Conservation (phyloP, 2,797 vertebrate genomes). For the Menidia menidia region DNA sequence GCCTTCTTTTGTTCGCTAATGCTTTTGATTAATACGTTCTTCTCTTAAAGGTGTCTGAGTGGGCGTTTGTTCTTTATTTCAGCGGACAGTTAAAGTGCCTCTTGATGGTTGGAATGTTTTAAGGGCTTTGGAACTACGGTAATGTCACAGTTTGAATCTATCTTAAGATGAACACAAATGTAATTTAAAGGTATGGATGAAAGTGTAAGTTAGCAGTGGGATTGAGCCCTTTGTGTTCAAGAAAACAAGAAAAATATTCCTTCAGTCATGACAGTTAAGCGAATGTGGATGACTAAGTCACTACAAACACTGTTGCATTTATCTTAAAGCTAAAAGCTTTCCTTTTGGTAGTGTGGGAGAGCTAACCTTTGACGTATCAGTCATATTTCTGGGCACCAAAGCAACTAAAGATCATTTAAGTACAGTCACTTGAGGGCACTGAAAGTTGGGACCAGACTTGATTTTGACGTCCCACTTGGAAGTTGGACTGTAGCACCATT, state of each 20-base stretch:
- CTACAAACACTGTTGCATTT: no score
- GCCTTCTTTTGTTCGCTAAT: constrained; percentile 12
- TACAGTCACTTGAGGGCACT: no score
- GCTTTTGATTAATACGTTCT: constrained; percentile 23
- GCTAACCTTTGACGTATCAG: not conserved
- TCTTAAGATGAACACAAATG: no score
- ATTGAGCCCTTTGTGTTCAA: no score
- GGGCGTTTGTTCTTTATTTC: constrained; percentile 31
- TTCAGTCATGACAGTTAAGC: no score
- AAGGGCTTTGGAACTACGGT: constrained; percentile 5
- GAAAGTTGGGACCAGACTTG: no score
- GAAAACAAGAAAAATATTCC: not conserved
- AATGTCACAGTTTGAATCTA: constrained; percentile 6
- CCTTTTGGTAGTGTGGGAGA: not conserved
- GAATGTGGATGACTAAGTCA: no score
- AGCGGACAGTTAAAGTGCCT: constrained; percentile 54
- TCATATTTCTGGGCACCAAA: not conserved
- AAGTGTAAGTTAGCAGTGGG: constrained; percentile 1
- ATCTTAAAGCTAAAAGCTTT: no score
- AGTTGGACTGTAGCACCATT: no score
- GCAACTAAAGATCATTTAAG: not conserved
- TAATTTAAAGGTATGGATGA: not conserved
- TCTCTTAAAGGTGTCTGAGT: constrained; percentile 26
- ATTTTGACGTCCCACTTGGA: no score
- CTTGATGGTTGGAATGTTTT: constrained; percentile 28